Evolutionary conservation across 37 sponge, comb jelly and placozoan genomes (phyloP), one percentile per base, ranked within the genome.

Genomic region (Chondrosia reniformis): DNA sequence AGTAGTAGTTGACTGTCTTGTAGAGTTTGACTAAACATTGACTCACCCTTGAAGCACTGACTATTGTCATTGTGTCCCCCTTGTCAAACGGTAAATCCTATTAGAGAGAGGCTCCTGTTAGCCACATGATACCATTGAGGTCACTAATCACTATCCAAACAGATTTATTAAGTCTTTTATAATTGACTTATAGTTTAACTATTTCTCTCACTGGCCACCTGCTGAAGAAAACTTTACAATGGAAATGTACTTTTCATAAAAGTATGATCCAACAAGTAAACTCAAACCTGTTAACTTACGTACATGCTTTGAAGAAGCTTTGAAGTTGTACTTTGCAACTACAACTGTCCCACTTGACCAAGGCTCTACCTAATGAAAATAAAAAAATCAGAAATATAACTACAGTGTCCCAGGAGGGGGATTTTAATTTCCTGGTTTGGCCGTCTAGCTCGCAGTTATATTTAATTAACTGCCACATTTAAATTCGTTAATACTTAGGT

Each of bases 51-150:
- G 95, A 88, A 19, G 86, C 58, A 46, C 81, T 69, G 42, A 88
- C 80, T 27, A 95, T 91, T 57, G 75, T 65, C 37, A 95, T 46
- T 21, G 46, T 82, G 32, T 95, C 95, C 12, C 95, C 95, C 58
- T 83, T 80, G 42, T 79, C 77, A 74, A 95, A 95, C 0, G 89
- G 84, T 1, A 95, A 75, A 58, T 95, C 95, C 95, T 95, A 78
- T 19, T 36, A 25, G 36, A 15, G 52, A 10, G 15, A 15, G 15
- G 52, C 52, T 19, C 10, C 10, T 15, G 15, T 19, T 49, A 49
- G 15, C 10, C 52, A 49, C 52, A 49, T 49, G 15, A 49, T 49
- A 49, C 15, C 15, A n/a, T n/a, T n/a, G n/a, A n/a, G n/a, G n/a
- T n/a, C n/a, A n/a, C n/a, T n/a, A n/a, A n/a, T n/a, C n/a, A n/a